Percentiles rank a stretch among this genome's conserved stretches.
These are phyloP conservation scores for Cirrhinus molitorella DNA, from an alignment of 2,797 vertebrate species.

Conservation along the genomic window DNA sequence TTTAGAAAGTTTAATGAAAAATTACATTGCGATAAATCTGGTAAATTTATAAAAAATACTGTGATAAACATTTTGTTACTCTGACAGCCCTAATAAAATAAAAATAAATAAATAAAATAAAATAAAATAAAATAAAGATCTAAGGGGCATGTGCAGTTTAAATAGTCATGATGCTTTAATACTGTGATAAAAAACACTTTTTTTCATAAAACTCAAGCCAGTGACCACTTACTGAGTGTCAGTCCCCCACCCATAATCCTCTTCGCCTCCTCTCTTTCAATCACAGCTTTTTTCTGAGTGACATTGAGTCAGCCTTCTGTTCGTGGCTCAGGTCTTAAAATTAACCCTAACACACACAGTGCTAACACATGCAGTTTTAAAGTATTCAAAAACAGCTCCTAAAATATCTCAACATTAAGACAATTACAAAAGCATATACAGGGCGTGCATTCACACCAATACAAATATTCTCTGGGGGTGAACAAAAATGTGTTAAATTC, in stretches of 20 bases:
- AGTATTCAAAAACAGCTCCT: background rate
- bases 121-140: background rate
- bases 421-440: background rate
- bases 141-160: background rate
- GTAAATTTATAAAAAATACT: no score
- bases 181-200: background rate
- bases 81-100: no score
- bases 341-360: background rate
- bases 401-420: background rate
- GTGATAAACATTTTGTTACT: no score
- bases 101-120: no score
- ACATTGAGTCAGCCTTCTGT: conserved; percentile 16
- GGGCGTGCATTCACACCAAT: background rate
- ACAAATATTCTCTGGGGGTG: background rate
- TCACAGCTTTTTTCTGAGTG: conserved; percentile 29
- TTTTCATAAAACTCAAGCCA: conserved; percentile 10
- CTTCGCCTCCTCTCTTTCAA: conserved; percentile 25
- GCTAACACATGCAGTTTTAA: background rate
- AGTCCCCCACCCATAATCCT: conserved; percentile 11
- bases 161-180: background rate
- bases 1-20: no score
- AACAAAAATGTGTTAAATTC: conserved; percentile 18
- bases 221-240: background rate
- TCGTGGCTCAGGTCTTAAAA: conserved; percentile 13
- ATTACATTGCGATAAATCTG: no score